Conservation (phyloP, 2,797 vertebrate genomes). For the Diplodus sargus region DNA sequence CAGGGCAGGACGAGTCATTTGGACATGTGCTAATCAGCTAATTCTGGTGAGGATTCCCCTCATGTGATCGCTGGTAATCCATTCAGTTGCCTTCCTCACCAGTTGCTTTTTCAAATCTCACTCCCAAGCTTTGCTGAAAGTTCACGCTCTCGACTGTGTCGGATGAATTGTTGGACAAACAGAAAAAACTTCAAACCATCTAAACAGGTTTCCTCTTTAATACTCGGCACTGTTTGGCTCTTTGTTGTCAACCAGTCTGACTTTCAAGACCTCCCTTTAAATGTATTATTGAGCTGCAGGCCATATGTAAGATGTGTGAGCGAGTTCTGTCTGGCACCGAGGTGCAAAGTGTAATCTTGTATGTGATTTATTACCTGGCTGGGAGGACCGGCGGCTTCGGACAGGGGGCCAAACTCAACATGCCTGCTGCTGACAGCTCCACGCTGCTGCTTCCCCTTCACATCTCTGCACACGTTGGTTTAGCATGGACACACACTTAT, state of each 20-base stretch:
- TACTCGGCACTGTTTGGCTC: neutral
- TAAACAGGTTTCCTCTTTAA: neutral
- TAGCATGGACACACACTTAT: neutral
- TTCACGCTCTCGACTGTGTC: neutral
- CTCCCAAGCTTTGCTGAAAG: neutral
- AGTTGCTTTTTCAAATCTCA: neutral
- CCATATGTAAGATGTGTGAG: slow-evolving; percentile 46
- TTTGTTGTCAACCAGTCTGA: neutral
- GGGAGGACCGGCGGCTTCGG: slow-evolving; percentile 21
- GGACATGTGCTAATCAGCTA: slow-evolving; percentile 67
- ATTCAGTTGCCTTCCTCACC: neutral
- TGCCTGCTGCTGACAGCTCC: slow-evolving; percentile 13
- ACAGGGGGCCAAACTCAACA: slow-evolving; percentile 35
- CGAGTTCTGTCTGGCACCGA: slow-evolving; percentile 68
- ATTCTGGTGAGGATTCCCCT: slow-evolving; percentile 63
- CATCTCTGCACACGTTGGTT: neutral
- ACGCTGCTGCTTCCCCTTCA: slow-evolving; percentile 1
- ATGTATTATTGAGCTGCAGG: slow-evolving; percentile 36
- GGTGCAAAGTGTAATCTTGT: slow-evolving; percentile 73
- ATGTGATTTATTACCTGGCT: slow-evolving; percentile 73
- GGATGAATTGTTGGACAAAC: neutral
- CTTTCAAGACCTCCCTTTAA: slow-evolving; percentile 1
- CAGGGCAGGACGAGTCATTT: slow-evolving; percentile 32
- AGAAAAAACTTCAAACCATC: neutral
- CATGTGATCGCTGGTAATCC: slow-evolving; percentile 59